Evolutionary conservation across 1,140 invertebrate species (phyloP), one percentile per base, ranked within the genome.

Genomic region (Saccostrea glomerata): DNA sequence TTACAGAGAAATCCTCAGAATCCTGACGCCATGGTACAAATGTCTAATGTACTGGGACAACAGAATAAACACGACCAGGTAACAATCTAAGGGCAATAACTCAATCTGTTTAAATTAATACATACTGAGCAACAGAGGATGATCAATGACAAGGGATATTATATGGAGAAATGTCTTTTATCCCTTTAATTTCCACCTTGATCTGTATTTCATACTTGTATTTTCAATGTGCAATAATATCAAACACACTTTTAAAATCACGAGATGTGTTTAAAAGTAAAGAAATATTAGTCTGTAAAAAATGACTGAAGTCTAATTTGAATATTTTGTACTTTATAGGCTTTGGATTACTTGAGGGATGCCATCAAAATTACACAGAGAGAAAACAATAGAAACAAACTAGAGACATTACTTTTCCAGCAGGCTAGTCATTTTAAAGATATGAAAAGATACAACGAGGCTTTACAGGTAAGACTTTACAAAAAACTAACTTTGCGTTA

Each of bases 391-490:
- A 55, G 40, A 54, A 0, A 84, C 82, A 55, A 36, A 15, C 30
- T 88, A 23, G 86, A 82, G 13, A 90, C 85, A 25, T 82, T 92
- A 25, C 87, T 89, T 47, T 88, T 90, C 36, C 91, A 91, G 36
- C 66, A 91, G 66, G 92, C 87, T 15, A 91, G 91, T 85, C 88
- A 91, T 60, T 89, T 88, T 73, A 92, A 92, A 87, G 92, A 92
- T 70, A 82, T 91, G 3, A 87, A 89, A 54, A 77, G 87, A 54
- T 91, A 88, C 40, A 47, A 87, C 3, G n/a, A 85, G 63, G 92
- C 92, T 23, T 23, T 91, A 20, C 60, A 90, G 89, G 92, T 92
- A 20, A 5, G 47, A 9, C 5, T 47, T 47, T 47, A 7, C 2
- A 6, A 47, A 47, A 47, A 47, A 47, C 6, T 2, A 47, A 2